Base-by-base conservation (phyloP, 30 jellyfish, hydroid and myxozoan genomes). In the Haliclystus octoradiatus region DNA sequence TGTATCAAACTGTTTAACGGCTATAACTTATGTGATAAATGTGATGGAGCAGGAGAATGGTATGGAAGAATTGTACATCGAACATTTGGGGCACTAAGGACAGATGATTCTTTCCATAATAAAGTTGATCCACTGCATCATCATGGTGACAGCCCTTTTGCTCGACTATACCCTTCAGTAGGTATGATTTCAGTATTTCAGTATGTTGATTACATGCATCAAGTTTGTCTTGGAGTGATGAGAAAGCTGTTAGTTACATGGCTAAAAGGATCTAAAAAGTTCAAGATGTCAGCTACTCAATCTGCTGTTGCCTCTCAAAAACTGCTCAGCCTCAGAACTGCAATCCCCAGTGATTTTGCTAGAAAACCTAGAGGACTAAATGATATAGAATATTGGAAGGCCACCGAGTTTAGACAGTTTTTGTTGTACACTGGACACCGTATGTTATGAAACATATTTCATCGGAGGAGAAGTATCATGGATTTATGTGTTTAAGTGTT, bases 11-110 rank as follows among this genome's bases (percentile, higher is more conserved):
- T 32, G 32, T 34, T 19, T 28, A 22, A 27, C 28, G 72, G 72
- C 23, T 63, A 63, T 63, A 27, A 63, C 46, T 19, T 33, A 26
- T 63, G 72, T 63, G 72, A 63, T n/a, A 63, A 46, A 63, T 63
- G 61, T 63, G 19, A 33, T n/a, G n/a, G n/a, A n/a, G n/a, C 24
- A 22, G 72, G 61, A 22, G 72, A 63, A 34, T 63, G 40, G 32
- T 34, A 63, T 22, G 40, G 40, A 19, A 9, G 57, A 40, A 19
- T 40, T 40, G 57, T 40, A 9, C 19, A 9, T 40, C 57, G 14
- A 5, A 5, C 57, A 5, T 9, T 19, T 40, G 57, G 57, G 9
- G 19, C 57, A 40, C 14, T 5, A 9, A 40, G 57, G 19, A 9
- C 57, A 5, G 19, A 40, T 40, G 57, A 40, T 5, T 5, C 57